Percentiles rank a stretch among this genome's conserved stretches.
These are phyloP conservation scores for Labrus mixtus DNA, from an alignment of 2,113 vertebrate species.

Conservation along the genomic window DNA sequence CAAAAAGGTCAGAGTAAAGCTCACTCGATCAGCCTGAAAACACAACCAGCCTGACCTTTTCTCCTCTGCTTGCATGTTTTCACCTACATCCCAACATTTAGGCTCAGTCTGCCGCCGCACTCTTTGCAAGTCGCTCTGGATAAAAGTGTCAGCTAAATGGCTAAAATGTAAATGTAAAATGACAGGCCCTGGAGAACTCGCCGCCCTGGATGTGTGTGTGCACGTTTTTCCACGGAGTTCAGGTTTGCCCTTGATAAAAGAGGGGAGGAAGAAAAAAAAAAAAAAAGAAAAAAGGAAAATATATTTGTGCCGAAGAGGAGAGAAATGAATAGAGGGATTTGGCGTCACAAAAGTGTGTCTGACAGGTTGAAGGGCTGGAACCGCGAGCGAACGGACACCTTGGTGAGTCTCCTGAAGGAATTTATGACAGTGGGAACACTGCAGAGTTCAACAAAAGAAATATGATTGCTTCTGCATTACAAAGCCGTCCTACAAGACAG, in stretches of 20 bases:
- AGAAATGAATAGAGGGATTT: conserved; percentile 75
- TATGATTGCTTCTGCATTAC: too few species aligned
- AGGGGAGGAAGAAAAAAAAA: not conserved
- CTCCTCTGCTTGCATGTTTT: conserved; percentile 19
- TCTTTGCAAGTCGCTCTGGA: conserved; percentile 68
- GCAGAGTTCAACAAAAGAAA: not conserved
- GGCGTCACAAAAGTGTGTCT: conserved; percentile 73
- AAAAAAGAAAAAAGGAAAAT: conserved; percentile 53
- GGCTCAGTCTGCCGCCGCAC: conserved; percentile 43
- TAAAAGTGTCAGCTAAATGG: conserved; percentile 70
- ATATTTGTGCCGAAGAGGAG: conserved; percentile 68
- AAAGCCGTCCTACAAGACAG: too few species aligned
- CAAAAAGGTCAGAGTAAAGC: conserved; percentile 12
- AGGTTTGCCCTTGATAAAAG: conserved; percentile 77
- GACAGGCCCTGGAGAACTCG: conserved; percentile 81
- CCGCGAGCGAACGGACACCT: conserved; percentile 71
- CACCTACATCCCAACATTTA: conserved; percentile 58
- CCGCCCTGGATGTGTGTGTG: conserved; percentile 70
- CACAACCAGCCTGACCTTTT: conserved; percentile 25
- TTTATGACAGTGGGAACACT: conserved; percentile 4
- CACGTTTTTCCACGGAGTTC: conserved; percentile 63
- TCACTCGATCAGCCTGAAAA: not conserved
- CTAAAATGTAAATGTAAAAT: conserved; percentile 77
- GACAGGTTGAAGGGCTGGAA: conserved; percentile 77
- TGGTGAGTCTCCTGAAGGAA: conserved; percentile 61